A percentile compares a stretch with the other conserved stretches of the same genome.
These are phyloP conservation scores for Apotomis turbidana DNA, from an alignment of 2,888 invertebrate genomes.

Conservation along the genomic window DNA sequence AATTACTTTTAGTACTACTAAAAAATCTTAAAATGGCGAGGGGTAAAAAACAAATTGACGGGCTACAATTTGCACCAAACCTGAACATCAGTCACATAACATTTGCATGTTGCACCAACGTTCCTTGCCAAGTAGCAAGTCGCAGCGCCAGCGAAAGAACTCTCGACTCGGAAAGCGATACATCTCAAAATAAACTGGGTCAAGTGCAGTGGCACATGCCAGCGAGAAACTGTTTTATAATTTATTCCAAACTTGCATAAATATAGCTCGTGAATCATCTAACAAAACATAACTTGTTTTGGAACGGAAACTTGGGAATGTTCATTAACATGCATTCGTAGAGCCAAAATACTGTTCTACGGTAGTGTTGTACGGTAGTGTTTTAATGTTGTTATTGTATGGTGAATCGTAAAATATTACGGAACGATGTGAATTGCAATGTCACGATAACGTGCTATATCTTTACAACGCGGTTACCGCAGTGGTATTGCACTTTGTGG, in stretches of 20 bases:
- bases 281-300: neutral
- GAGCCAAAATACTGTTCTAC: no score
- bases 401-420: no score
- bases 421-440: no score
- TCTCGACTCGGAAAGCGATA: conserved; percentile 33
- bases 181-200: conserved; percentile 36
- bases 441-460: no score
- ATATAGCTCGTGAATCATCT: conserved; percentile 6
- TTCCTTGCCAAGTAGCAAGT: conserved; percentile 33
- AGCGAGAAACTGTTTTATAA: conserved; percentile 30
- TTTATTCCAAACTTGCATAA: conserved; percentile 22
- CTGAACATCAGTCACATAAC: conserved; percentile 1
- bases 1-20: no score
- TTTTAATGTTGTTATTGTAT: no score
- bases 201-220: conserved; percentile 31
- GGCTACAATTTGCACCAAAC: neutral
- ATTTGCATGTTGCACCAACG: conserved; percentile 17
- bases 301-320: neutral
- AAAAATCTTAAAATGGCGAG: no score
- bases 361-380: no score
- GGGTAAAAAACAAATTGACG: no score
- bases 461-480: no score
- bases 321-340: neutral
- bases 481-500: no score
- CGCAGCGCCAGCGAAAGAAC: conserved; percentile 23